Evolutionary conservation across 2,888 invertebrate species (phyloP), one percentile per base, ranked within the genome.

Genomic region (Pterobdella sp.): DNA sequence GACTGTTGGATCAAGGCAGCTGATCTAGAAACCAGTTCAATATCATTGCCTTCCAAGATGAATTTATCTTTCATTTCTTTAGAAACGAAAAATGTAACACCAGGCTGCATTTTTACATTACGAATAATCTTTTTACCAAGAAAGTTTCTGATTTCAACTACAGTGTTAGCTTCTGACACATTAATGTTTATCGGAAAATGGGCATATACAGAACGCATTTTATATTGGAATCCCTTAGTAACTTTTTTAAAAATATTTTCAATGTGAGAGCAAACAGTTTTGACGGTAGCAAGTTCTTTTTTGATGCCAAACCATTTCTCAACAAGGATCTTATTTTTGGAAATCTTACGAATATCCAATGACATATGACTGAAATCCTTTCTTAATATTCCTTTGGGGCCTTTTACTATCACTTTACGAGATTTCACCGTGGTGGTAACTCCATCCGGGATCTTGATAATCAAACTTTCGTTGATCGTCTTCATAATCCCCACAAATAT

Each of bases 121-220:
- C 96, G 89, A 82, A 94, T 94, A 86, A 89, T 94, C 85, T 98
- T 98, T 85, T 99, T 98, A 37, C 98, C 98, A 86, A 98, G 89
- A 88, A 98, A 99, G 85, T 99, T 99, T 75, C 88, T 83, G 84
- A 98, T 73, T 87, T 98, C 97, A 82, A 99, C 92, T 29, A 92
- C 86, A 1, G 89, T 86, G 85, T 94, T 93, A 79, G 87, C 89
- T 80, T 95, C 93, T 29, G 84, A 84, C 74, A 96, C 93, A 74
- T 94, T 93, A 84, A 97, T 93, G 86, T 98, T 99, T 85, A 99
- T 99, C 85, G 98, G 98, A 87, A 98, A 98, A 87, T 99, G 98
- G 85, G 98, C 98, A 83, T 98, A 99, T 79, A 97, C 98, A 72
- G 96, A 94, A 82, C 97, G 89, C 98, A 99, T 98, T 87, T 97